Base-by-base conservation (phyloP, 2,113 vertebrate genomes). In the Phyllostomus hastatus region DNA sequence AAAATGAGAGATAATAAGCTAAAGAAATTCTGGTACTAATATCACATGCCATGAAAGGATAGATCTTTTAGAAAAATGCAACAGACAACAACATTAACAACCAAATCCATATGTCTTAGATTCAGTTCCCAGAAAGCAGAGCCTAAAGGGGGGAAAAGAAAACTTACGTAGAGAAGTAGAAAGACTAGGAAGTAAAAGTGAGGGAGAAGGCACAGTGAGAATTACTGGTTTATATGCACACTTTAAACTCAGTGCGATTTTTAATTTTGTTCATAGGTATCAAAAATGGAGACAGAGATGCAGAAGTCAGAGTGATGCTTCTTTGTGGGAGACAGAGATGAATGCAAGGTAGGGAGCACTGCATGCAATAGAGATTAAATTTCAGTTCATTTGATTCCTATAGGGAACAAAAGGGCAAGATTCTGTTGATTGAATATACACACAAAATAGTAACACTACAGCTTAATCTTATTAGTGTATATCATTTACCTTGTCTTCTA, bases 351-450 rank as follows among this genome's bases (percentile, higher is more conserved):
- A 50, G 5, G 33, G 14, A 35, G 16, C 22, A 19, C 17, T 46
- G 1, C 33, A 26, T 50, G 10, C 1, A 2, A 8, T 5, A 41
- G 3, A 80, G 38, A 33, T 12, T 48, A 61, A 16, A 2, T 61
- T 88, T 80, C 69, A 61, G 4, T 70, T 80, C 22, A 43, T 80
- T 69, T 64, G 26, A 43, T 46, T 33, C 24, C 28, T 43, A 0
- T 24, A 31, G 12, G 4, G 5, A 76, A 0, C 2, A 0, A 67
- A 89, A 57, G 15, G 12, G 15, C 2, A 43, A 75, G 11, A 75
- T 70, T 54, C 46, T 59, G 9, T 43, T 72, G 17, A 33, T 43
- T 6, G 5, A 50, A 2, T 84, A 76, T 17, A 66, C 19, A 43
- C 38, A 66, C 28, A 48, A 50, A 66, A 69, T 33, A 50, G 4